phyloP scores from a whole-genome alignment of 2,797 vertebrate species.

The Sebastes reedi region DNA sequence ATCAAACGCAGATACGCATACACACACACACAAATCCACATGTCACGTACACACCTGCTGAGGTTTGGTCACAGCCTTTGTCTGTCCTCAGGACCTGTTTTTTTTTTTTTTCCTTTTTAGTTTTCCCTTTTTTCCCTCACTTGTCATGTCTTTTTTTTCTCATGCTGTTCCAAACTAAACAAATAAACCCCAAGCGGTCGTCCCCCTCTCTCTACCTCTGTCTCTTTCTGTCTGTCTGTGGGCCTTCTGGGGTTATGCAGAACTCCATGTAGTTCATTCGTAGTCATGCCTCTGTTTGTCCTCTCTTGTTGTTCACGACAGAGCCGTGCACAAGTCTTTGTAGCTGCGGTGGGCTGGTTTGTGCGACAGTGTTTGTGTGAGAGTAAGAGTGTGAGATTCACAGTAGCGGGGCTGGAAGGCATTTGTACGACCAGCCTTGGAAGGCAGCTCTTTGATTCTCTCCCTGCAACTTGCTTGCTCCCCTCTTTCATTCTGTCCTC shows the following conservation, averaged over 20 bases:
- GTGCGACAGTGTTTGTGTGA: conserved; percentile 31
- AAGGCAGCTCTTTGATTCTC: conserved; percentile 73
- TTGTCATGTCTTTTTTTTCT: conserved; percentile 30
- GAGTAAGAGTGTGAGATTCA: conserved; percentile 42
- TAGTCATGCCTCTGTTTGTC: conserved; percentile 50
- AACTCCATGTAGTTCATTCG: conserved; percentile 41
- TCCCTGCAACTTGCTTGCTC: conserved; percentile 55
- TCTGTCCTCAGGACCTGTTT: conserved; percentile 33
- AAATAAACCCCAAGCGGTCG: conserved; percentile 28
- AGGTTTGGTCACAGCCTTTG: conserved; percentile 61
- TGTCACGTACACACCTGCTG: conserved; percentile 62
- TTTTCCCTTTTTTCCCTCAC: neutral
- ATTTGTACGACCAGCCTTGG: conserved; percentile 63
- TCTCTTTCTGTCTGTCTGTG: conserved; percentile 46
- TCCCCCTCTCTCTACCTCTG: conserved; percentile 9
- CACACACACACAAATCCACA: conserved; percentile 10
- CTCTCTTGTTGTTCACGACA: conserved; percentile 55
- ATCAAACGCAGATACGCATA: neutral
- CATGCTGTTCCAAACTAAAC: conserved; percentile 32
- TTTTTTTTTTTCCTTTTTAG: neutral
- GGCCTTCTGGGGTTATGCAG: conserved; percentile 53
- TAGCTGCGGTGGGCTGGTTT: conserved; percentile 33
- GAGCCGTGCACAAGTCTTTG: conserved; percentile 54
- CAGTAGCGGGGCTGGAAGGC: conserved; percentile 55
- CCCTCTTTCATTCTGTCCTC: conserved; percentile 59